These are phyloP conservation scores for Trisateles emortualis DNA, from an alignment of 2,888 invertebrate species.

Conservation along the genomic window DNA sequence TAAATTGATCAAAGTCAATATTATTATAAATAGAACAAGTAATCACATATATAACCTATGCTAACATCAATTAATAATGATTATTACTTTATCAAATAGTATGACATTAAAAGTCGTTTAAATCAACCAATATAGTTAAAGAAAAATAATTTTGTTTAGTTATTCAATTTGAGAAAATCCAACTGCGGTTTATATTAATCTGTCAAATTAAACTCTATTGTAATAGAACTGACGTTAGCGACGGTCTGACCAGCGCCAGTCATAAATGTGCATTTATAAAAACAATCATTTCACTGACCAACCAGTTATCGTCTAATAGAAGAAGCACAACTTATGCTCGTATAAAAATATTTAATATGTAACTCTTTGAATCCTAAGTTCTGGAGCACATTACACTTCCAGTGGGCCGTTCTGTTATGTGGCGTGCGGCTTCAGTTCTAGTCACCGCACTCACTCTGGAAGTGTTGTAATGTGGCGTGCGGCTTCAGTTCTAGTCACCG, in stretches of 20 bases:
- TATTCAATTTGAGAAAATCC: too few species aligned
- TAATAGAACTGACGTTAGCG: too few species aligned
- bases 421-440: conserved; percentile 4
- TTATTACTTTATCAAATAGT: too few species aligned
- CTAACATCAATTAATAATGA: too few species aligned
- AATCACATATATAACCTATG: conserved; percentile 29
- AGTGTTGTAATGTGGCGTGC: conserved; percentile 12
- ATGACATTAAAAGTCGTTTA: too few species aligned
- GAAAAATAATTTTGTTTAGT: too few species aligned
- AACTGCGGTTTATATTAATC: too few species aligned
- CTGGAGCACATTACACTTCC: conserved; percentile 5
- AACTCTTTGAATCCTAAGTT: conserved; percentile 19
- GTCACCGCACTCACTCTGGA: conserved; percentile 6
- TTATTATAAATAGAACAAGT: conserved; percentile 21
- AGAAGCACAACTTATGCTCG: conserved; percentile 14
- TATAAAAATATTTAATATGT: conserved; percentile 26
- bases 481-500: conserved; percentile 1
- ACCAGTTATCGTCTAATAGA: neutral
- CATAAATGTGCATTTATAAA: neutral
- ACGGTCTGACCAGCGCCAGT: neutral
- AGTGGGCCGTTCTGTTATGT: conserved; percentile 3
- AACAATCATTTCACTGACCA: neutral
- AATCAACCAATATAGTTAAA: too few species aligned
- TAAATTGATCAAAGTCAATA: conserved; percentile 4
- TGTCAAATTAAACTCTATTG: too few species aligned